Base-by-base conservation (phyloP, 1,140 invertebrate genomes). In the Macrobrachium nipponense region DNA sequence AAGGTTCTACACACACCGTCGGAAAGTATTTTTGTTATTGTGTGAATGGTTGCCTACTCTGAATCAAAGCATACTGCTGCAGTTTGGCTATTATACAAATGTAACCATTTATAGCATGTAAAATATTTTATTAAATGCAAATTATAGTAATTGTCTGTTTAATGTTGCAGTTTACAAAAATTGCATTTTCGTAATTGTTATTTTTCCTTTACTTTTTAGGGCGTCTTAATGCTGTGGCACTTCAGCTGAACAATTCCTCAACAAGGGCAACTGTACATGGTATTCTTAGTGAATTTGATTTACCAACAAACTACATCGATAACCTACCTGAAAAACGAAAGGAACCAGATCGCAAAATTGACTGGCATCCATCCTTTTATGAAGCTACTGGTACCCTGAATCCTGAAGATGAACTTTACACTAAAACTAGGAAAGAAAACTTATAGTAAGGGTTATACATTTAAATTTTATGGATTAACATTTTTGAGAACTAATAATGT, bases 301-400 rank as follows among this genome's bases (percentile, higher is more conserved):
- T 98, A 64, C 94, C 96, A 27, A 96, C 96, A 51, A 95, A 95
- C 20, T 97, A 96, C 91, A 92, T 97, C 3, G 95, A 97, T 89
- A 95, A n/a, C 27, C 64, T 87, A n/a, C 70, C 77, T 11, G 78
- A 89, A 70, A 80, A 87, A 23, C 70, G 83, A 18, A 20, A 51
- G 78, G 84, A 80, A 4, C 87, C 72, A 75, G 79, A 83, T 76
- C 79, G 27, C 80, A 68, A 73, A 82, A 85, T 87, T 58, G 87
- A 62, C 58, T 88, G 59, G 87, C 82, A 73, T 83, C 86, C 72
- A 81, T 75, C 83, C 80, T 88, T 87, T 87, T 66, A 86, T 72
- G 86, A 83, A 51, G 66, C 20, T 36, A 60, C 82, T 5, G 44
- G 62, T 58, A 36, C 18, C 20, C 60, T 87, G 44, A 77, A 62